These are phyloP conservation scores for Aptenodytes patagonicus DNA, from an alignment of 2,113 vertebrate species.

Conservation along the genomic window DNA sequence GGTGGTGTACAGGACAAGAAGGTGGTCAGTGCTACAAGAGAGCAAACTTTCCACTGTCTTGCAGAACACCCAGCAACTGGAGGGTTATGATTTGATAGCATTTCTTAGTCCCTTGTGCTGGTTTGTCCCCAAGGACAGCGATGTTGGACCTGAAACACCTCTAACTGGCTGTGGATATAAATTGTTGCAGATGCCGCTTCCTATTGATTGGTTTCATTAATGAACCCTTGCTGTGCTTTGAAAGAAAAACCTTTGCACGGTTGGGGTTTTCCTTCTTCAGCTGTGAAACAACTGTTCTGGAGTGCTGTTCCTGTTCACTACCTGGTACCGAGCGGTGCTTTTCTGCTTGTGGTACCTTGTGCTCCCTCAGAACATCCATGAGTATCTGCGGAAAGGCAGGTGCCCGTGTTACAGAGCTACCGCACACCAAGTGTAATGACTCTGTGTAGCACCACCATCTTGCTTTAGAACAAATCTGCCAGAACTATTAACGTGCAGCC, in stretches of 20 bases:
- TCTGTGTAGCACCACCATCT: background rate
- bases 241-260: background rate
- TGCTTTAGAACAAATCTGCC: background rate
- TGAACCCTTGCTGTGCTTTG: background rate
- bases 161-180: background rate
- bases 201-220: background rate
- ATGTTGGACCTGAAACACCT: background rate
- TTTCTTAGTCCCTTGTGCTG: background rate
- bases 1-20: background rate
- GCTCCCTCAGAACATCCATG: background rate
- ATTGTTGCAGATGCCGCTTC: background rate
- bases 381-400: no score
- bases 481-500: background rate
- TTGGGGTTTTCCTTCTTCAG: background rate
- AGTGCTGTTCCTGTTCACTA: background rate
- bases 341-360: accelerated
- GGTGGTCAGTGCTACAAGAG: background rate
- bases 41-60: background rate
- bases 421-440: accelerated
- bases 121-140: background rate
- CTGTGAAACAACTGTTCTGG: accelerated
- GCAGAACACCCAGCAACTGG: background rate
- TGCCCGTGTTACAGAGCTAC: background rate
- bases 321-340: accelerated
- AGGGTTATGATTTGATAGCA: no score